Conservation (phyloP, 2,888 invertebrate species). For the Ornithoptera alexandrae region DNA sequence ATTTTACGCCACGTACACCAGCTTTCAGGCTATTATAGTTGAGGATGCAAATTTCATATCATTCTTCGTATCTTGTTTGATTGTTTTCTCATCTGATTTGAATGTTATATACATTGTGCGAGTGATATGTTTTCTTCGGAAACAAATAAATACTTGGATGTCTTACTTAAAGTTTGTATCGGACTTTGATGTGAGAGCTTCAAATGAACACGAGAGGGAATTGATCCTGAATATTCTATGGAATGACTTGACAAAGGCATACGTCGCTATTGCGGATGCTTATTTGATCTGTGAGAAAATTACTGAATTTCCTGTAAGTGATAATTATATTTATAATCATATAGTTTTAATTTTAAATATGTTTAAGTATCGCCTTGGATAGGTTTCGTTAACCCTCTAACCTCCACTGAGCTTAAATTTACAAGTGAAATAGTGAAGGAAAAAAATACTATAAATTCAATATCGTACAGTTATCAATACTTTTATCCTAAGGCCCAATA, state of each 20-base stretch:
- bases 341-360: too few relatives aligned
- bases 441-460: too few relatives aligned
- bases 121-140: not conserved
- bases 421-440: too few relatives aligned
- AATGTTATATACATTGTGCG: not conserved
- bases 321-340: not conserved
- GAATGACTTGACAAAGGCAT: not conserved
- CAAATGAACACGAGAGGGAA: not conserved
- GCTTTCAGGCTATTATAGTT: not conserved
- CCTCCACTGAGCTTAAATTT: too few relatives aligned
- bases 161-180: not conserved
- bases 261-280: not conserved
- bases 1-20: not conserved
- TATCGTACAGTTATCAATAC: too few relatives aligned
- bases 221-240: not conserved
- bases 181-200: too few relatives aligned
- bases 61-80: not conserved
- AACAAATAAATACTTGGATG: not conserved
- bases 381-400: too few relatives aligned
- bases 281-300: slow-evolving; percentile 3
- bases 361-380: too few relatives aligned
- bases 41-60: not conserved
- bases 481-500: too few relatives aligned
- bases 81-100: not conserved
- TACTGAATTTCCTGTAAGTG: not conserved